Evolutionary conservation across 2,888 invertebrate species (phyloP).

Genomic region (Empis stercorea): DNA sequence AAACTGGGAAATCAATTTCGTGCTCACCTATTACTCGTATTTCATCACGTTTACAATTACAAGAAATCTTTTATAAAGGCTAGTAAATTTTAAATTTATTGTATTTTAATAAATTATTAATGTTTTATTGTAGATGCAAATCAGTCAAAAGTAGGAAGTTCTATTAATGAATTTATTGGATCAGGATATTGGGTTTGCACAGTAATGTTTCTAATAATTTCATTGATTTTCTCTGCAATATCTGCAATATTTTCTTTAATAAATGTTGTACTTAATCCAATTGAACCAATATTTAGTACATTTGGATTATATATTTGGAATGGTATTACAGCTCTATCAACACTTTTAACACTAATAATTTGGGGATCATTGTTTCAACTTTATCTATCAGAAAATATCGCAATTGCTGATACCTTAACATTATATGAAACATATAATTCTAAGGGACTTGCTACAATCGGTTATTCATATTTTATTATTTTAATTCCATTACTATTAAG

Average conservation of each 20-base stretch:
- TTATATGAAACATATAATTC: constrained; percentile 19
- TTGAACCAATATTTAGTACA: constrained; percentile 35
- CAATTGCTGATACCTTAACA: constrained; percentile 31
- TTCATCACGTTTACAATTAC: too few relatives aligned
- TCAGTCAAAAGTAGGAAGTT: too few relatives aligned
- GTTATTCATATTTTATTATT: constrained; percentile 37
- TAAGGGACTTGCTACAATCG: constrained; percentile 27
- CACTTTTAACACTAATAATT: constrained; percentile 26
- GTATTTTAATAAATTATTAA: too few relatives aligned
- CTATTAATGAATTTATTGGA: constrained; percentile 19
- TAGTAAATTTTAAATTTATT: too few relatives aligned
- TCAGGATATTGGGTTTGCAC: constrained; percentile 43
- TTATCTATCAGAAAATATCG: constrained; percentile 28
- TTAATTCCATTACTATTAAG: constrained; percentile 14
- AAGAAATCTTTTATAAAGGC: too few relatives aligned
- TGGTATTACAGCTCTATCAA: constrained; percentile 32
- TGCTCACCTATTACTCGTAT: constrained; percentile 5
- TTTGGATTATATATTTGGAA: constrained; percentile 50
- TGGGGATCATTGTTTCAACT: constrained; percentile 34
- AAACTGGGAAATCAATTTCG: constrained; percentile 13
- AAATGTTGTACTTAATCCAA: constrained; percentile 46
- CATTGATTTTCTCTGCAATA: constrained; percentile 38
- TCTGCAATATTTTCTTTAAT: constrained; percentile 41
- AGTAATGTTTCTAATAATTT: constrained; percentile 39
- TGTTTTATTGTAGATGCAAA: too few relatives aligned